Base-by-base conservation (phyloP, 2,888 invertebrate species). In the Cheilosia variabilis region DNA sequence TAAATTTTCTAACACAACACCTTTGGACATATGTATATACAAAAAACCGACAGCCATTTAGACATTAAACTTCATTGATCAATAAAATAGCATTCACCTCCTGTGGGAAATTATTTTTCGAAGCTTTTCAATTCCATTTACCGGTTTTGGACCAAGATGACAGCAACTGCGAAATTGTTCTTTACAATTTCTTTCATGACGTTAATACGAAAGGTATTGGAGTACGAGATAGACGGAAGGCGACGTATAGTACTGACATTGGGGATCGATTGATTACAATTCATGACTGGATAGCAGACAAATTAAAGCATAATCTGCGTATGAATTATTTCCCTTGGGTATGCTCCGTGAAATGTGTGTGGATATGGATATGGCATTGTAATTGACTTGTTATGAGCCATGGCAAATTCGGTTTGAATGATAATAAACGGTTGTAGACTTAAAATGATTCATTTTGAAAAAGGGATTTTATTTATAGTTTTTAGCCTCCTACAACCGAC, bases 71-170 rank as follows among this genome's bases (percentile, higher is more conserved):
- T 47, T 19, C 19, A 47, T 47, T 47, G 17, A 47, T 19, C 47
- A 19, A 47, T 19, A 47, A n/a, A 47, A 45, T n/a, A 45, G 17
- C 45, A 19, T 47, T 47, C 47, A 34, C 63, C 34, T 34, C 63
- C 63, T 47, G 27, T 34, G 63, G 63, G 63, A 63, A 63, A 63
- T 63, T 50, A 63, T 43, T 13, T 15, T 63, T 50, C 63, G 50
- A 47, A 19, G 31, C 63, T 50, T 63, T 63, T 63, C 63, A 47
- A 50, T 45, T 63, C 27, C 47, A 47, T 47, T 19, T 19, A 17
- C 17, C 47, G 13, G 10, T 13, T 37, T 37, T 13, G 13, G 13
- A 37, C 37, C 37, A 37, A 4, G 13, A 4, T 13, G 34, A 2
- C 3, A 13, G 9, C 10, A 13, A 37, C 10, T 37, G 2, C 13